Conservation (phyloP, 2,888 invertebrate genomes). For the Latrodectus elegans region DNA sequence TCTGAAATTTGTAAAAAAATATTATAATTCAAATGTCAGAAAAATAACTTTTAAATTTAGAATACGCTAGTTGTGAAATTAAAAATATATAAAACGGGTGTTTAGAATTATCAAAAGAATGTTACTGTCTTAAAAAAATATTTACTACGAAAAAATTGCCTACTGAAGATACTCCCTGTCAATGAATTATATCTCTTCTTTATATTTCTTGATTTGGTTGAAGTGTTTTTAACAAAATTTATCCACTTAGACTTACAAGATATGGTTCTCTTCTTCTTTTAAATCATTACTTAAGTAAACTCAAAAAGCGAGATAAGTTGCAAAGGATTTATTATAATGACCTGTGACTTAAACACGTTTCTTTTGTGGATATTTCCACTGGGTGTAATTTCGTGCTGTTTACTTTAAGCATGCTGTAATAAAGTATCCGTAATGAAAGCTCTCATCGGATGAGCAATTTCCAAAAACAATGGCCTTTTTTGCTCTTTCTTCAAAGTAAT, state of each 20-base stretch:
- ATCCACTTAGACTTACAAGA: constrained; percentile 13
- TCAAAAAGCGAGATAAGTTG: constrained; percentile 52
- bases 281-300: constrained; percentile 42
- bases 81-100: no score
- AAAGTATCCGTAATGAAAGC: constrained; percentile 30
- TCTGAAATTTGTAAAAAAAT: no score
- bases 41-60: no score
- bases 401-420: constrained; percentile 24
- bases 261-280: constrained; percentile 20
- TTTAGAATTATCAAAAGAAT: no score
- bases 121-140: no score
- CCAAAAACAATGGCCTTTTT: constrained; percentile 21
- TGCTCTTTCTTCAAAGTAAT: constrained; percentile 13
- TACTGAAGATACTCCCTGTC: no score
- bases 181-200: no score
- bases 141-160: no score
- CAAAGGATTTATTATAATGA: constrained; percentile 53
- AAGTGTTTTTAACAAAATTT: background rate
- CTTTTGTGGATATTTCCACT: constrained; percentile 29
- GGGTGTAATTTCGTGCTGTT: constrained; percentile 51
- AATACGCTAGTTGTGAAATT: no score
- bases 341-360: constrained; percentile 51
- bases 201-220: background rate
- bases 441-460: constrained; percentile 25
- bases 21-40: no score